Percentiles rank a stretch among this genome's conserved stretches.
phyloP scores from a whole-genome alignment of 2,113 vertebrate species.

The Corythoichthys intestinalis region DNA sequence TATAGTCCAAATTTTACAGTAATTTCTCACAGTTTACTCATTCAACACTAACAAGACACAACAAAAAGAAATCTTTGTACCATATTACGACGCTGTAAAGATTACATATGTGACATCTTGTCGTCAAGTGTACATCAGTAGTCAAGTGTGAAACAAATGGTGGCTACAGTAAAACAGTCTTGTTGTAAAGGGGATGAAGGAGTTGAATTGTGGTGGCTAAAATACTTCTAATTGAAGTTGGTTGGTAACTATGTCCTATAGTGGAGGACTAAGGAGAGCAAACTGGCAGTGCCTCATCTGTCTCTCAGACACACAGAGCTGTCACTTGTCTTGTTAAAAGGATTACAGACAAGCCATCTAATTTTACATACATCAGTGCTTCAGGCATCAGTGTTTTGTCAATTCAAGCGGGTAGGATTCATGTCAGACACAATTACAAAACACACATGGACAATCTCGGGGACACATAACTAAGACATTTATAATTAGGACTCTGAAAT shows the following conservation, averaged over 20 bases:
- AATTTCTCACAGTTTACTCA: too few relatives aligned
- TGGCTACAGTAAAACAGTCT: too few relatives aligned
- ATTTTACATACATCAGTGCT: slow-evolving; percentile 40
- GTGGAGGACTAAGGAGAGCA: slow-evolving; percentile 33
- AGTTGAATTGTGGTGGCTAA: slow-evolving; percentile 35
- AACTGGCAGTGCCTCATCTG: slow-evolving; percentile 36
- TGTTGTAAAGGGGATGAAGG: slow-evolving; percentile 18
- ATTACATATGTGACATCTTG: not conserved
- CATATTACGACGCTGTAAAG: not conserved
- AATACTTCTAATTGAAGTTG: slow-evolving; percentile 42
- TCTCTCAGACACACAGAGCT: slow-evolving; percentile 30
- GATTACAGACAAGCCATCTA: slow-evolving; percentile 36
- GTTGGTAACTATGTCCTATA: slow-evolving; percentile 15
- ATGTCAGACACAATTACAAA: slow-evolving; percentile 27
- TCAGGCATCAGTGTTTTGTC: slow-evolving; percentile 32
- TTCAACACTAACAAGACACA: not conserved
- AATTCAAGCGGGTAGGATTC: slow-evolving; percentile 45
- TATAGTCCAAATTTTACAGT: too few relatives aligned
- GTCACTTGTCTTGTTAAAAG: slow-evolving; percentile 42
- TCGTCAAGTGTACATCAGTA: too few relatives aligned
- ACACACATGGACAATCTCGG: slow-evolving; percentile 12
- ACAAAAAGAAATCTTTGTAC: not conserved
- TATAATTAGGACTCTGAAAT: slow-evolving; percentile 10
- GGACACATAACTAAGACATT: slow-evolving; percentile 24
- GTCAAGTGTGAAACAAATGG: too few relatives aligned